These are phyloP conservation scores for Pangasianodon hypophthalmus DNA, from an alignment of 2,113 vertebrate genomes.

Conservation along the genomic window DNA sequence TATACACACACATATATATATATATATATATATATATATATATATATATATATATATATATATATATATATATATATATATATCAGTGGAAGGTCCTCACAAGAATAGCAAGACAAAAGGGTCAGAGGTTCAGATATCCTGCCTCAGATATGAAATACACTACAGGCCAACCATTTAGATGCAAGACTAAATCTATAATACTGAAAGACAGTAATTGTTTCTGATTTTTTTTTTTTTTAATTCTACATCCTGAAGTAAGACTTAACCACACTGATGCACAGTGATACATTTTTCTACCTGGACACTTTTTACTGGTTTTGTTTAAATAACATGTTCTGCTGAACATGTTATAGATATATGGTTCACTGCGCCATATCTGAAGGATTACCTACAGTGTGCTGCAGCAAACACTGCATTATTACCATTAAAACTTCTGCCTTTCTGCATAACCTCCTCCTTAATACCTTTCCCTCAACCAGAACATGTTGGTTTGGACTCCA, in stretches of 20 bases:
- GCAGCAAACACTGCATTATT: not conserved
- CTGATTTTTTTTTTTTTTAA: not conserved
- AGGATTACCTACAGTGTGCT: not conserved
- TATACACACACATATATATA: no score
- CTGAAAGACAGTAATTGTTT: not conserved
- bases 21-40: no score
- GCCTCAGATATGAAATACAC: not conserved
- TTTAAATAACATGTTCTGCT: no score
- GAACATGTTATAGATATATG: not conserved
- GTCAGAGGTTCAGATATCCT: not conserved
- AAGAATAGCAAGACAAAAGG: not conserved
- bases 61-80: no score
- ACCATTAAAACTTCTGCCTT: not conserved
- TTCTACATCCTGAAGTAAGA: not conserved
- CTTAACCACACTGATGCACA: not conserved
- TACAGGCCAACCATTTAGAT: not conserved
- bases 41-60: no score
- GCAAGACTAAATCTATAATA: not conserved
- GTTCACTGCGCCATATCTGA: not conserved
- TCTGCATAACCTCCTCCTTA: not conserved
- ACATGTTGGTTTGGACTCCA: not conserved
- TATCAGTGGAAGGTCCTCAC: not conserved
- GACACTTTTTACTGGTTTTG: not conserved
- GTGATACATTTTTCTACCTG: not conserved
- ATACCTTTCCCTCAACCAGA: not conserved